Percentiles rank a stretch among this genome's conserved stretches.
phyloP scores from a whole-genome alignment of 2,797 vertebrate genomes.

The Enteromius argenteus region DNA sequence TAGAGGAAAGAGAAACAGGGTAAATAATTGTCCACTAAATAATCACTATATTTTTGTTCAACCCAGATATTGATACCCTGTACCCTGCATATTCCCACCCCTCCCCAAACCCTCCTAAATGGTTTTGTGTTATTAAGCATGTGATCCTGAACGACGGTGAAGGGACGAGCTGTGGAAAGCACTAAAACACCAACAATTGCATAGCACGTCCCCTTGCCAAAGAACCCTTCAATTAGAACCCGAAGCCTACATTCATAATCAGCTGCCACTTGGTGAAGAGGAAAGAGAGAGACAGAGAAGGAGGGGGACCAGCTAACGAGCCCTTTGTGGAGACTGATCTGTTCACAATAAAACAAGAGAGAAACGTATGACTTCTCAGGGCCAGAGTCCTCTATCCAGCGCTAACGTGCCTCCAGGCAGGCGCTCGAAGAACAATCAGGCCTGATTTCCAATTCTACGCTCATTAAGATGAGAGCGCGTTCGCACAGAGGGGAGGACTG shows the following conservation, averaged over 20 bases:
- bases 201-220: constrained; percentile 60
- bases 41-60: not conserved
- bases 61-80: not conserved
- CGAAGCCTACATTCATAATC: constrained; percentile 82
- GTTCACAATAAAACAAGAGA: constrained; percentile 81
- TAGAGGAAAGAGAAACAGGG: not conserved
- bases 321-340: constrained; percentile 82
- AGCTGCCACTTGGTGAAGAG: constrained; percentile 80
- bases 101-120: constrained; percentile 11
- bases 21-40: not conserved
- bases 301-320: constrained; percentile 76
- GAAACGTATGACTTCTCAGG: constrained; percentile 72
- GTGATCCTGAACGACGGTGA: constrained; percentile 77
- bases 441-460: constrained; percentile 77
- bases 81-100: not conserved
- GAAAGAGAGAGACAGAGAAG: constrained; percentile 67
- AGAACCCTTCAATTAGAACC: constrained; percentile 82
- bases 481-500: constrained; percentile 78
- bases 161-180: constrained; percentile 69
- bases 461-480: constrained; percentile 82
- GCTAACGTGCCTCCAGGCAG: constrained; percentile 81
- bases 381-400: constrained; percentile 68
- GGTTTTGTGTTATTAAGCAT: constrained; percentile 71
- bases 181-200: constrained; percentile 43
- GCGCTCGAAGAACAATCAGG: constrained; percentile 82